phyloP scores from a whole-genome alignment of 2,113 vertebrate species.

The Scophthalmus maximus region DNA sequence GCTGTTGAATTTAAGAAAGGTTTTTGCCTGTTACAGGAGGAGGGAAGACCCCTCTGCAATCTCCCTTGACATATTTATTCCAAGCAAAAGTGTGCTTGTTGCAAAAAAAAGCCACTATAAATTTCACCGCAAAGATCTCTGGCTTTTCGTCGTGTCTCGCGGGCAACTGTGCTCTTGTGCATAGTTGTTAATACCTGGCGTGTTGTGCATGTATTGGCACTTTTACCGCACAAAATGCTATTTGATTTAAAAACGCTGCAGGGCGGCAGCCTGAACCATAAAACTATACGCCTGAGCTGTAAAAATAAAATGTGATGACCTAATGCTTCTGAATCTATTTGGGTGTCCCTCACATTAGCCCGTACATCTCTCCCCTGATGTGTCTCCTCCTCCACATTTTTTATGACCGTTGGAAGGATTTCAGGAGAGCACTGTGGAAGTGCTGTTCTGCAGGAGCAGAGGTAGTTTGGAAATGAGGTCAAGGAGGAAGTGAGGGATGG shows the following conservation, averaged over 20 bases:
- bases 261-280: constrained; percentile 55
- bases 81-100: neutral
- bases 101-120: too few relatives aligned
- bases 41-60: neutral
- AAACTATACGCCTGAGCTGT: constrained; percentile 62
- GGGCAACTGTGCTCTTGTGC: constrained; percentile 27
- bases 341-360: constrained; percentile 50
- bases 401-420: constrained; percentile 54
- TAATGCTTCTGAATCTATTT: constrained; percentile 64
- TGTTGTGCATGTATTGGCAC: constrained; percentile 22
- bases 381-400: constrained; percentile 27
- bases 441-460: constrained; percentile 29
- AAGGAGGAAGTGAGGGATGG: constrained; percentile 4
- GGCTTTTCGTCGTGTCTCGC: constrained; percentile 15
- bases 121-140: constrained; percentile 16
- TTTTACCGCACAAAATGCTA: constrained; percentile 43
- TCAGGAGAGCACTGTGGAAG: constrained; percentile 47
- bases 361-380: constrained; percentile 56
- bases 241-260: constrained; percentile 56
- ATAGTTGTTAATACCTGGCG: constrained; percentile 51
- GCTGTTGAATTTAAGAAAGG: too few relatives aligned
- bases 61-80: neutral
- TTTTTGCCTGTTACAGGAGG: neutral
- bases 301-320: constrained; percentile 50
- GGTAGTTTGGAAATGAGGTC: constrained; percentile 29